Base-by-base conservation (phyloP, 2,797 vertebrate genomes). In the Halcyon leucocephala region DNA sequence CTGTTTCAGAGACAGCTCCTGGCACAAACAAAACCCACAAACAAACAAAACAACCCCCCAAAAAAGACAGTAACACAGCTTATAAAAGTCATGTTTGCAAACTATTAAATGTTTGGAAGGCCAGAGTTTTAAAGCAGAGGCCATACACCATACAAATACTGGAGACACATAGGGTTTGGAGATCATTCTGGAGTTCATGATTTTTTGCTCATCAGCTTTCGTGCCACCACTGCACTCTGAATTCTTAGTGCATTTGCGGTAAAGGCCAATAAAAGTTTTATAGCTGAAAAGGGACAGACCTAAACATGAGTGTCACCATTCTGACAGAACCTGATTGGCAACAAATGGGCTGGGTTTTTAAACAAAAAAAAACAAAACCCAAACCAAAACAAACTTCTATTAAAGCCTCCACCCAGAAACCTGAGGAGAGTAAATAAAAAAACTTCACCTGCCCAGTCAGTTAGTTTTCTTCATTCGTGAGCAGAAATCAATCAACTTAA, bases 361-460 rank as follows among this genome's bases (percentile, higher is more conserved):
- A 46, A 70, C 33, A 78, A 72, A 79, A 78, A 82, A 42, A 42
- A 8, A 16, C 16, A 42, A 42, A 42, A 39, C 11, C 37, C 37
- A 39, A 39, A 39, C 11, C 42, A 42, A 17, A 42, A 18, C 42
- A 42, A 46, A 4, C 12, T 39, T 21, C 35, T 88, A 24, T 7
- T 26, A 72, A 89, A 89, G 33, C 72, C 90, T 94, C 88, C 92
- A 84, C 90, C 84, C 64, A 87, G 84, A 85, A 92, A 52, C 48
- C 42, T 55, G 67, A 76, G 82, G 55, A 90, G 82, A 72, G 54
- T 82, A 86, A 77, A 65, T 41, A 41, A 71, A 89, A 72, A 54
- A 72, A 16, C 39, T 70, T 77, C 26, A 60, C 19, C 17, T 73
- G 48, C 51, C 87, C 42, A n/a, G 22, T 33, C 41, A 62, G 29